Evolutionary conservation across 2,888 invertebrate genomes (phyloP), one percentile per base, ranked within the genome.

Genomic region (Drepana falcataria): DNA sequence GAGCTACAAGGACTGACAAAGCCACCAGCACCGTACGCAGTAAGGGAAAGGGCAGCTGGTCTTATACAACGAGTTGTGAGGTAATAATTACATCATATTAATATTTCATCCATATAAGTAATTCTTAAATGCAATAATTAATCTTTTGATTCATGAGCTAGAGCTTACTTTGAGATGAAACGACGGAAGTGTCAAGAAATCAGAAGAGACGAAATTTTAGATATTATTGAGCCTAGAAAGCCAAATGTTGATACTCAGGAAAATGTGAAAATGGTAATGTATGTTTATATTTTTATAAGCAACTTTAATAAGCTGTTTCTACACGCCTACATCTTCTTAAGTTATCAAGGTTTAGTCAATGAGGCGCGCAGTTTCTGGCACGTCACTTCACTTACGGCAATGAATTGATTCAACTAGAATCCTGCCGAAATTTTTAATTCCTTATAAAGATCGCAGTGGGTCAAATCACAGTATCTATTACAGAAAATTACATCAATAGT

Each of bases 81-180:
- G 88, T 83, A 65, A 21, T 6, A 21, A 53, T 34, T 35, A 4
- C 4, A 4, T 37, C n/a, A 37, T 3, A 37, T 2, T 34, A 47
- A 35, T 44, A 48, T 9, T 21, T 34, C 7, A 40, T 40, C 40
- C 40, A 35, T n/a, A n/a, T n/a, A n/a, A n/a, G n/a, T n/a, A n/a
- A n/a, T n/a, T n/a, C n/a, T n/a, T n/a, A n/a, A n/a, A n/a, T n/a
- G n/a, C n/a, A n/a, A n/a, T n/a, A n/a, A n/a, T n/a, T n/a, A n/a
- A n/a, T n/a, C n/a, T n/a, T 48, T 7, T 9, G 35, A 47, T 35
- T 51, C 48, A 73, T 73, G 0, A 40, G 7, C 6, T 64, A 88
- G 88, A 60, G 58, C 56, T 34, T 87, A 79, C 63, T 85, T 87
- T 59, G 60, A 77, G 59, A 53, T 75, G 1, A 88, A 87, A 66